Evolutionary conservation across 2,113 vertebrate genomes (phyloP).

Genomic region (Lanius ludovicianus): DNA sequence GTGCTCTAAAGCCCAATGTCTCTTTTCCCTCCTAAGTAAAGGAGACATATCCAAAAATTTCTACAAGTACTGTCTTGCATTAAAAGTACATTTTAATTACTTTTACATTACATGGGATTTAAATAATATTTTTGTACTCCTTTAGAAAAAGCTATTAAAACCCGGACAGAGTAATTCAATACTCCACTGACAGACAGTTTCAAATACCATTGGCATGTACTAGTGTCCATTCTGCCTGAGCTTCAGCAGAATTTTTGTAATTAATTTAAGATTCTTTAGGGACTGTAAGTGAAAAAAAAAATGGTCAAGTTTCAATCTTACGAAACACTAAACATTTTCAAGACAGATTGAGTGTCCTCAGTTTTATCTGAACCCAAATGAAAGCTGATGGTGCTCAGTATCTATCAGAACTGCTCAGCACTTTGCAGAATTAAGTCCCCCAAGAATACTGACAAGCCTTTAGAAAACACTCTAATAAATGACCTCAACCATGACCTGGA

Average conservation of each 20-base stretch:
- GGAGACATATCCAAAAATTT: not conserved
- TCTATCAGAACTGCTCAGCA: not conserved
- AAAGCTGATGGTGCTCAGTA: not conserved
- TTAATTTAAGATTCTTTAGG: slow-evolving; percentile 30
- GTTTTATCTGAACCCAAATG: slow-evolving; percentile 24
- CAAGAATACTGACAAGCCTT: not conserved
- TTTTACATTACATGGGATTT: slow-evolving; percentile 4
- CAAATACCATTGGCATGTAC: slow-evolving; percentile 1
- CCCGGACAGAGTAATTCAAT: not conserved
- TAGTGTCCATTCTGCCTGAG: not conserved
- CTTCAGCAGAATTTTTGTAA: slow-evolving; percentile 10
- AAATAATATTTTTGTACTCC: not conserved
- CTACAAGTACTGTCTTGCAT: not conserved
- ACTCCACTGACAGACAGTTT: slow-evolving; percentile 10
- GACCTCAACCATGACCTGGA: not conserved
- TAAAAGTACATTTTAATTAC: slow-evolving; percentile 30
- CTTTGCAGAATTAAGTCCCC: not conserved
- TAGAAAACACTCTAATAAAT: slow-evolving; percentile 26
- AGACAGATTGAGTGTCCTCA: slow-evolving; percentile 5
- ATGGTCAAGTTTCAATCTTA: not conserved
- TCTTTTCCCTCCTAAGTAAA: not conserved
- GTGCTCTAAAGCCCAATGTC: not conserved
- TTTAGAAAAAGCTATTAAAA: slow-evolving; percentile 43
- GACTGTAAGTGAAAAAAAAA: not conserved
- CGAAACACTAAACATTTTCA: not conserved